A percentile compares a stretch with the other conserved stretches of the same genome.
Conservation (phyloP, 2,888 invertebrate genomes). For the Hyppa rectilinea region DNA sequence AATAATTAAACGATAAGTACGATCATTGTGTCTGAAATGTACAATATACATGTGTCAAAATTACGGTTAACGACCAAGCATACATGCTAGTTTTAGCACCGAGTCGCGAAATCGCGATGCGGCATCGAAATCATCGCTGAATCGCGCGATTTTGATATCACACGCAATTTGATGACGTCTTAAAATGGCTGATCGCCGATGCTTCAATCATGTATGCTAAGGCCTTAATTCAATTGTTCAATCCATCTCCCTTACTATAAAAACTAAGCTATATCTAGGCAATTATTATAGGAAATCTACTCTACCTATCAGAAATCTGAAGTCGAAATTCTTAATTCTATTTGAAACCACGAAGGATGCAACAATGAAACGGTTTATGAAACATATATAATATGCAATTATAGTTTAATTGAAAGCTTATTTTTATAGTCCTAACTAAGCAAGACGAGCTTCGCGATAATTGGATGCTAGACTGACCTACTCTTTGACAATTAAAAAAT, state of each 20-base stretch:
- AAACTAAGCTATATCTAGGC: slow-evolving; percentile 13
- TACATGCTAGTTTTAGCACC: slow-evolving; percentile 4
- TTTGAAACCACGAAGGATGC: slow-evolving; percentile 30
- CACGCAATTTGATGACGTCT: not conserved
- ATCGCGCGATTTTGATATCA: not conserved
- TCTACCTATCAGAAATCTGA: slow-evolving; percentile 7
- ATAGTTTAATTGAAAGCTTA: slow-evolving; percentile 11
- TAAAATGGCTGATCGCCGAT: not conserved
- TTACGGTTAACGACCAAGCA: not conserved
- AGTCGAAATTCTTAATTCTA: slow-evolving; percentile 31
- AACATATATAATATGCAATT: slow-evolving; percentile 5
- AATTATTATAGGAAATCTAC: slow-evolving; percentile 9
- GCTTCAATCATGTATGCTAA: not conserved
- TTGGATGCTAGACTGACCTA: too few species aligned
- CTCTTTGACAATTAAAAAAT: too few species aligned
- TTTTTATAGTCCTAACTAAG: slow-evolving; percentile 10
- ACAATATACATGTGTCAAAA: slow-evolving; percentile 15
- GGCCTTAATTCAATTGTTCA: not conserved
- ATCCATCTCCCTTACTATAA: slow-evolving; percentile 3
- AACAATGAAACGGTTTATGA: slow-evolving; percentile 22
- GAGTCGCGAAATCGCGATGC: not conserved
- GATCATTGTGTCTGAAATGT: slow-evolving; percentile 14
- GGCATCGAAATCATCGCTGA: not conserved
- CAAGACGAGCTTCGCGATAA: not conserved
- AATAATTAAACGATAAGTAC: slow-evolving; percentile 19